These are phyloP conservation scores for Julus scandinavius DNA, from an alignment of 2,888 invertebrate genomes.

Conservation along the genomic window DNA sequence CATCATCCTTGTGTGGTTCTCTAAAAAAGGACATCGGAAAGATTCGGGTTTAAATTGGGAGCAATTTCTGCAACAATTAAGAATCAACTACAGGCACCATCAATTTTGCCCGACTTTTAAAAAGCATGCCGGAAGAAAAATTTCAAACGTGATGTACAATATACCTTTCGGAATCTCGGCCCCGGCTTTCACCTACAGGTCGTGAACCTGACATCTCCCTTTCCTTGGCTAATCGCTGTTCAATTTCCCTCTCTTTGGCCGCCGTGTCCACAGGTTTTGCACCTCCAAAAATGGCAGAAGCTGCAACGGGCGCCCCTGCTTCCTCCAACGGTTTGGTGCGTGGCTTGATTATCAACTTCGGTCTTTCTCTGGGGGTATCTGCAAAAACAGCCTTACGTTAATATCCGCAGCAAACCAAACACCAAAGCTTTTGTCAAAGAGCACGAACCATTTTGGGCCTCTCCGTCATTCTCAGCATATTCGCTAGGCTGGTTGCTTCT, in stretches of 20 bases:
- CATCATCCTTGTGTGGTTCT: background rate
- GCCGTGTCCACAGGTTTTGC: slow-evolving; percentile 96
- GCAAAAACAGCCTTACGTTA: background rate
- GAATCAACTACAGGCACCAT: too few relatives aligned
- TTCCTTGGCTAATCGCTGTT: slow-evolving; percentile 75
- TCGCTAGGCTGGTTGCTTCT: background rate
- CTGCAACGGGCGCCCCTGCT: slow-evolving; percentile 66
- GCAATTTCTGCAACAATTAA: too few relatives aligned
- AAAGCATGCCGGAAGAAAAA: too few relatives aligned
- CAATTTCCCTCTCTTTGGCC: slow-evolving; percentile 89
- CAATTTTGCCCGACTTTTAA: too few relatives aligned
- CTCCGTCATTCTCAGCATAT: background rate
- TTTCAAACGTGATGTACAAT: too few relatives aligned
- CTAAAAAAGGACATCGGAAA: background rate
- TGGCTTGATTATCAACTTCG: slow-evolving; percentile 82
- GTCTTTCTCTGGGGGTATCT: slow-evolving; percentile 73
- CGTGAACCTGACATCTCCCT: slow-evolving; percentile 54
- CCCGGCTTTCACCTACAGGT: background rate
- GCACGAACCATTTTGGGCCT: background rate
- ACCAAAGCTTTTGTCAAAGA: background rate
- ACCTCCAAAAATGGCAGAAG: slow-evolving; percentile 85
- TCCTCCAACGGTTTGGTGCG: slow-evolving; percentile 78
- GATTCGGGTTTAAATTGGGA: too few relatives aligned
- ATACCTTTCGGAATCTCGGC: background rate
- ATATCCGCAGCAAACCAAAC: background rate